Base-by-base conservation (phyloP, 2,797 vertebrate species). In the Anguilla pacifica region DNA sequence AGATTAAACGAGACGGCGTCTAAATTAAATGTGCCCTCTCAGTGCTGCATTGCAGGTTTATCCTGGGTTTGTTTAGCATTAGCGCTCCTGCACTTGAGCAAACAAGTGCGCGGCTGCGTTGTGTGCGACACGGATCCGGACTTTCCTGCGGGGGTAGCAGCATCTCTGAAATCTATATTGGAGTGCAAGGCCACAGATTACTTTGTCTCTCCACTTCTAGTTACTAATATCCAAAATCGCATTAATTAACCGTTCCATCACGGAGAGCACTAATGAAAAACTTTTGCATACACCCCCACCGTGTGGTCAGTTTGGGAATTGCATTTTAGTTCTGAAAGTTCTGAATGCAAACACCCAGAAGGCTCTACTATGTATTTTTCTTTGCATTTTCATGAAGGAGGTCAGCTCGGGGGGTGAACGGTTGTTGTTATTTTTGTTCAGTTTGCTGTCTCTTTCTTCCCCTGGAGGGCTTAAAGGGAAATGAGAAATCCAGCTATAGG, bases 231-330 rank as follows among this genome's bases (percentile, higher is more conserved):
- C 81, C 64, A 74, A n/a, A 11, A 83, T 46, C 31, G 46, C n/a
- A 84, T 35, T 31, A 53, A 84, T 22, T 67, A 11, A 67, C 35
- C 28, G n/a, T 84, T 46, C 49, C 64, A 70, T 46, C 22, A 10
- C 6, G 6, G 13, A 19, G 10, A 9, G 61, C 31, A 22, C 13
- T 22, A 53, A 31, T 67, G 13, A 64, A 35, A 83, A 72, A 49
- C 84, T 28, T 83, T 87, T 64, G 51, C 61, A 72, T 84, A 22
- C 61, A 53, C 15, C 83, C 31, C 87, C 87, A 43, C 87, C 82
- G 2, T 84, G 46, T 84, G 87, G 87, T 28, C 31, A 11, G 19
- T 55, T n/a, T 49, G 49, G 55, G 67, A 67, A 84, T 39, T 67
- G 25, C 82, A 72, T 15, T 17, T 22, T n/a, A 2, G 15, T 49